Conservation (phyloP, 1,140 invertebrate species). For the Drosophila quadrilineata region DNA sequence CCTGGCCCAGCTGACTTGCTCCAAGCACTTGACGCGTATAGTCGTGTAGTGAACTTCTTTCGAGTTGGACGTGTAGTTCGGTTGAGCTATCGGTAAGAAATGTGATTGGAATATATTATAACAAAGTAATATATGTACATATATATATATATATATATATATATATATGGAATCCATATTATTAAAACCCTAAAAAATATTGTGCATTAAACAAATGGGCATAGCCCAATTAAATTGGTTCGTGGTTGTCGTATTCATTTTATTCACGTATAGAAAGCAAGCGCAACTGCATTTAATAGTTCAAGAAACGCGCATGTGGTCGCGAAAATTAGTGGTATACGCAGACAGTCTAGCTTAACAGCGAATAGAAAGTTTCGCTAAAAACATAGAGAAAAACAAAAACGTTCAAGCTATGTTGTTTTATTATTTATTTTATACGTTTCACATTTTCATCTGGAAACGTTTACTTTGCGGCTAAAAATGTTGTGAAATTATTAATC, state of each 20-base stretch:
- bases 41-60: conserved; percentile 62
- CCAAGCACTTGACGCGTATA: conserved; percentile 53
- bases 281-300: conserved; percentile 63
- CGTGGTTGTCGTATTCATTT: conserved; percentile 36
- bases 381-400: conserved; percentile 62
- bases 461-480: conserved; percentile 22
- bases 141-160: background rate
- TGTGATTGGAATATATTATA: conserved; percentile 11
- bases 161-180: background rate
- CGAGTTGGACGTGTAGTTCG: conserved; percentile 64
- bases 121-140: background rate
- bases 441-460: conserved; percentile 54
- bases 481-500: too few relatives aligned
- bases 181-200: background rate
- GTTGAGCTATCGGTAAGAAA: conserved; percentile 66
- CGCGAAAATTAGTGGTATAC: conserved; percentile 36
- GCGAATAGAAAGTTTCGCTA: conserved; percentile 71
- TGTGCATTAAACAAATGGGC: background rate
- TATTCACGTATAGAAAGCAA: conserved; percentile 58
- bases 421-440: conserved; percentile 63
- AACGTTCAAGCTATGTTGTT: conserved; percentile 45
- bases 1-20: conserved; percentile 40
- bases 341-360: conserved; percentile 47
- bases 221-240: too few relatives aligned
- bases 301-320: conserved; percentile 51